Evolutionary conservation across 2,888 invertebrate species (phyloP), one percentile per base, ranked within the genome.

Genomic region (Drosophila rellima): DNA sequence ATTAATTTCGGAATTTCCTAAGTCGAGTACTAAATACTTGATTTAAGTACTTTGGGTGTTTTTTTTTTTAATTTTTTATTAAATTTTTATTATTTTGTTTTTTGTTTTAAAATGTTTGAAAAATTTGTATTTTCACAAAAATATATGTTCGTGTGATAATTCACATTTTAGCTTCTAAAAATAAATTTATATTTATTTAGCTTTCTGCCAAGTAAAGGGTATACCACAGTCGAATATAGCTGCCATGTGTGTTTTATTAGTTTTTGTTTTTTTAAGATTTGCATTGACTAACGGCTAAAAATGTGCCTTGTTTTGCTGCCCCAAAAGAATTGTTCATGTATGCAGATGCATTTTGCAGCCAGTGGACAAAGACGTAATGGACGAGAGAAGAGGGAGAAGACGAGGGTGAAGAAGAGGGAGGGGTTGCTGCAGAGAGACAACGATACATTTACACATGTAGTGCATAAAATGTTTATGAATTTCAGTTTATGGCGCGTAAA

Each of bases 401-500:
- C 11, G 47, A n/a, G 10, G 1, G n/a, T 5, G 15, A 13, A 4
- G 15, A 15, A 11, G 10, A 17, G 23, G 13, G 10, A 17, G 17
- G 4, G 13, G n/a, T 8, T n/a, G 70, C 47, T 56, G 37, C 39
- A 39, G 10, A 39, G 40, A 31, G 59, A 60, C 20, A 40, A 45
- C 61, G 66, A 67, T 69, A 89, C 82, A 88, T 85, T 82, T 88
- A 89, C 88, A 88, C 88, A 83, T 89, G 88, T 89, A 88, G 89
- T 88, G 84, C 85, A 84, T 90, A 90, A 84, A 89, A 84, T 84
- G 90, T 84, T 84, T 84, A 84, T 84, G 84, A 84, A 84, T 84
- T 84, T 88, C 82, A 88, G 85, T 88, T 88, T 90, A 88, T 88
- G 90, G 90, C 85, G 90, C 87, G 90, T 86, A 90, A 88, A 88